Percentiles rank a stretch among this genome's conserved stretches.
Evolutionary conservation across 2,113 vertebrate genomes (phyloP).

Genomic region (Propithecus coquereli): DNA sequence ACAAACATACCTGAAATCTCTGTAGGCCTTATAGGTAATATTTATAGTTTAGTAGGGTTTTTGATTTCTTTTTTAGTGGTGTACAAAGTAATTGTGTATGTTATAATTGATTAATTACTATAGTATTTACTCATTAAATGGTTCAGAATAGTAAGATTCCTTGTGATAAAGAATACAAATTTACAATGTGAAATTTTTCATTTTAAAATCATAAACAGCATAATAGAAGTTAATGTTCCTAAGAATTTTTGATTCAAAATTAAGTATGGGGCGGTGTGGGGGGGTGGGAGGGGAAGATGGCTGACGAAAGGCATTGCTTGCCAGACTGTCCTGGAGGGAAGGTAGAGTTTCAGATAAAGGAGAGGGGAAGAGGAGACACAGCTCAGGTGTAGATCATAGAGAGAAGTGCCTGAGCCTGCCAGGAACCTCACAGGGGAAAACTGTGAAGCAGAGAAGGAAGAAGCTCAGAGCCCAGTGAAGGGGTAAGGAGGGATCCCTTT

Average conservation of each 20-base stretch:
- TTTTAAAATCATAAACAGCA: not conserved
- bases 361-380: too few relatives aligned
- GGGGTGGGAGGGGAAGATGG: too few relatives aligned
- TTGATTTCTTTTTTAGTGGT: not conserved
- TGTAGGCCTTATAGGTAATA: not conserved
- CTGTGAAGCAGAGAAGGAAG: too few relatives aligned
- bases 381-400: too few relatives aligned
- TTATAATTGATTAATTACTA: not conserved
- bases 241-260: not conserved
- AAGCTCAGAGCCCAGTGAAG: too few relatives aligned
- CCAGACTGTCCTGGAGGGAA: too few relatives aligned
- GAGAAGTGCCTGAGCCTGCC: too few relatives aligned
- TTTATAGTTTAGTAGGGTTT: not conserved
- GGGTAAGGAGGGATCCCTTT: too few relatives aligned
- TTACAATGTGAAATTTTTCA: not conserved
- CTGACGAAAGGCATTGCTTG: too few relatives aligned
- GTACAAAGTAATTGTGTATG: not conserved
- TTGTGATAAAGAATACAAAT: not conserved
- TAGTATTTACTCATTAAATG: not conserved
- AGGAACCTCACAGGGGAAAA: too few relatives aligned
- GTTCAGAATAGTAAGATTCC: not conserved
- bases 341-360: too few relatives aligned
- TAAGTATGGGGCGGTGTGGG: not conserved
- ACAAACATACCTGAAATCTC: not conserved
- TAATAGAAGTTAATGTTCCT: not conserved